These are phyloP conservation scores for Drosophila kikkawai DNA, from an alignment of 1,140 invertebrate genomes.

Conservation along the genomic window DNA sequence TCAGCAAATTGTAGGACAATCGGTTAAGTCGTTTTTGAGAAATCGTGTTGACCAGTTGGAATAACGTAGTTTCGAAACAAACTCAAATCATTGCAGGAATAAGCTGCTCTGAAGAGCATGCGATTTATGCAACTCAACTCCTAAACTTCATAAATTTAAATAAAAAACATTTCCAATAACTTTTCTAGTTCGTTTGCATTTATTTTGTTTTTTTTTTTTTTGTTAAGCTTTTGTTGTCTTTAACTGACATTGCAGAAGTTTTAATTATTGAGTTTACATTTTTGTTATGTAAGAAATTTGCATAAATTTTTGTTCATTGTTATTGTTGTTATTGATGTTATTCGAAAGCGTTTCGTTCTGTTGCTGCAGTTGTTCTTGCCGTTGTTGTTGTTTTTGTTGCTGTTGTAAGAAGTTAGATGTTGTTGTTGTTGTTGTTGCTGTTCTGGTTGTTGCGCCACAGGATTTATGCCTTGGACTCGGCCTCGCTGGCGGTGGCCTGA, in stretches of 20 bases:
- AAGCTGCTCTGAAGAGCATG: no score
- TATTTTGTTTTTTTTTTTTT: constrained; percentile 72
- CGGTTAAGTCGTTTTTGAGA: no score
- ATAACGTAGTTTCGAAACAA: no score
- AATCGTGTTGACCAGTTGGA: no score
- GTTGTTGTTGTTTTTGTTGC: constrained; percentile 71
- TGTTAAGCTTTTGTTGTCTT: constrained; percentile 75
- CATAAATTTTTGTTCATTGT: constrained; percentile 37
- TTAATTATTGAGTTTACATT: constrained; percentile 63
- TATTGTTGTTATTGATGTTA: constrained; percentile 67
- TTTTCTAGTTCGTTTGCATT: constrained; percentile 83
- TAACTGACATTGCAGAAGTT: constrained; percentile 81
- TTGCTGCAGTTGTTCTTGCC: constrained; percentile 82
- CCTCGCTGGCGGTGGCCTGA: constrained; percentile 82
- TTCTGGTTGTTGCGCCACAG: constrained; percentile 57
- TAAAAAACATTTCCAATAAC: constrained; percentile 47
- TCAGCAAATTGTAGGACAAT: no score
- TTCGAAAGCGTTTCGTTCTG: constrained; percentile 84
- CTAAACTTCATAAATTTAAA: neutral
- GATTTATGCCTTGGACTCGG: constrained; percentile 81
- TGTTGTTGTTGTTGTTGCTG: constrained; percentile 47
- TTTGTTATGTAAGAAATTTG: constrained; percentile 77
- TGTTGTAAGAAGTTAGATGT: constrained; percentile 65
- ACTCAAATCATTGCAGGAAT: no score
- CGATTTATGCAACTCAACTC: neutral